phyloP scores from a whole-genome alignment of 2,888 invertebrate species.

The Harpalus rubripes region DNA sequence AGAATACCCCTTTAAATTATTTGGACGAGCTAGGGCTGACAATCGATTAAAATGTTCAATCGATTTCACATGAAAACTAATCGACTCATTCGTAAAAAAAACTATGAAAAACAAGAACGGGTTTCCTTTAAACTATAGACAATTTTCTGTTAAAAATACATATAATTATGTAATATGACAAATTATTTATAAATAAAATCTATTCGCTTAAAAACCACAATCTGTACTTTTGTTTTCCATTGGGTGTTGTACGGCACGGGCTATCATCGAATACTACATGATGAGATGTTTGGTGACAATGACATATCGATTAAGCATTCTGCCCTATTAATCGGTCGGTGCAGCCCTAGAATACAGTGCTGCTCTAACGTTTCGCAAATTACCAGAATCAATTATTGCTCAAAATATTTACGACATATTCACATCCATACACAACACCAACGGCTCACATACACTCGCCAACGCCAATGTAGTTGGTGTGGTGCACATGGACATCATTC shows the following conservation, averaged over 20 bases:
- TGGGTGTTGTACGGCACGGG: slow-evolving; percentile 53
- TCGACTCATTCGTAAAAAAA: slow-evolving; percentile 46
- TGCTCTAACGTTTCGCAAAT: slow-evolving; percentile 59
- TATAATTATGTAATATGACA: slow-evolving; percentile 65
- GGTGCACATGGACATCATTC: not conserved
- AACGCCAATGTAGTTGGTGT: too few species aligned
- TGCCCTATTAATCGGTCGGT: slow-evolving; percentile 63
- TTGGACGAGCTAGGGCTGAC: slow-evolving; percentile 71
- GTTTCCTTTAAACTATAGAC: slow-evolving; percentile 63
- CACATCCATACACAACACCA: slow-evolving; percentile 55
- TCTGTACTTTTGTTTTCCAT: slow-evolving; percentile 62
- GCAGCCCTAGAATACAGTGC: slow-evolving; percentile 64
- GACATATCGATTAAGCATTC: slow-evolving; percentile 63
- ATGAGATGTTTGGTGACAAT: slow-evolving; percentile 35
- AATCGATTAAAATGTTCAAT: slow-evolving; percentile 71
- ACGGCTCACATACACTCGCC: slow-evolving; percentile 20
- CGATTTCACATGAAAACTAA: slow-evolving; percentile 59
- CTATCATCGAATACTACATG: slow-evolving; percentile 29
- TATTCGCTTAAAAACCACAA: slow-evolving; percentile 66
- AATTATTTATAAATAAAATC: slow-evolving; percentile 67
- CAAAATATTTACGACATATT: slow-evolving; percentile 59
- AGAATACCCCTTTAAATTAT: slow-evolving; percentile 27
- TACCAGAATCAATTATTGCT: slow-evolving; percentile 65
- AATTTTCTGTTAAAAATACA: slow-evolving; percentile 66
- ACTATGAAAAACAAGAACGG: slow-evolving; percentile 57